Evolutionary conservation across 2,888 invertebrate species (phyloP).

Genomic region (Drosophila rubida): DNA sequence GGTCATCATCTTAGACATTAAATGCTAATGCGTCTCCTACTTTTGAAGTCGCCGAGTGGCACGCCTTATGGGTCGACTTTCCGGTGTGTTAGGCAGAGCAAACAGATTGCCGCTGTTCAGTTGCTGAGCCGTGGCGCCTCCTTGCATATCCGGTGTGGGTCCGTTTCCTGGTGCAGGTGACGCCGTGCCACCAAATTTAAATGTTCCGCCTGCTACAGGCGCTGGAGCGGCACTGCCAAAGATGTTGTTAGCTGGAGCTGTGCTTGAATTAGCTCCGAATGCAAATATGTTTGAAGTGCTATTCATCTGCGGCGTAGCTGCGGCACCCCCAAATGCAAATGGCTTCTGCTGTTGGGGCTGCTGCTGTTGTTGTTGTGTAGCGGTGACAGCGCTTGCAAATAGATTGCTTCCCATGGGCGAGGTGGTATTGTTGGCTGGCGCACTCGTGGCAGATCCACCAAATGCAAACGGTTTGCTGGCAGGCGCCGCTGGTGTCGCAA

Average conservation of each 20-base stretch:
- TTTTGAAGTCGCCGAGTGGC: constrained; percentile 81
- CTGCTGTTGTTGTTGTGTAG: constrained; percentile 35
- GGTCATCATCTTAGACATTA: background rate
- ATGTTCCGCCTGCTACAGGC: constrained; percentile 42
- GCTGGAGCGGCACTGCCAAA: constrained; percentile 53
- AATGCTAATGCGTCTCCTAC: constrained; percentile 27
- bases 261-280: constrained; percentile 50
- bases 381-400: constrained; percentile 61
- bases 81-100: constrained; percentile 54
- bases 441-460: constrained; percentile 34
- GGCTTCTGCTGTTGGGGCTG: background rate
- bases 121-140: constrained; percentile 37
- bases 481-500: constrained; percentile 20
- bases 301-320: constrained; percentile 16
- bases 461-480: constrained; percentile 30
- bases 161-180: background rate
- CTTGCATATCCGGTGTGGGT: constrained; percentile 22
- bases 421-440: constrained; percentile 24
- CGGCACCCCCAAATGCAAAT: constrained; percentile 64
- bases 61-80: constrained; percentile 71
- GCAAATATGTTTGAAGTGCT: constrained; percentile 60
- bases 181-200: constrained; percentile 58
- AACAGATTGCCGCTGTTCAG: constrained; percentile 66
- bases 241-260: constrained; percentile 27
- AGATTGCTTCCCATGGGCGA: constrained; percentile 52